A percentile compares a stretch with the other conserved stretches of the same genome.
These are phyloP conservation scores for Macaria liturata DNA, from an alignment of 2,888 invertebrate species.

Conservation along the genomic window DNA sequence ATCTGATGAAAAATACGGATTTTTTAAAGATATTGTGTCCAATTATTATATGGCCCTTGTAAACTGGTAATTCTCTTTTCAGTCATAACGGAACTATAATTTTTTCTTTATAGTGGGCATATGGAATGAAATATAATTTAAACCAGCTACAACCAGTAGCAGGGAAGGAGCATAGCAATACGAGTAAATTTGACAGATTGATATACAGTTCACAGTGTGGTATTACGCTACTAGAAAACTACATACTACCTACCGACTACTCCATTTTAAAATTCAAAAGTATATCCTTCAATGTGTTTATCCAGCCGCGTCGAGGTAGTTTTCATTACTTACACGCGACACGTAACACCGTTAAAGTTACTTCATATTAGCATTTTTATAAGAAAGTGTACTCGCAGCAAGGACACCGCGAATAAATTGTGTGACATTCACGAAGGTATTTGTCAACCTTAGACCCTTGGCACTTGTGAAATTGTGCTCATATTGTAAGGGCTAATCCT, in stretches of 20 bases:
- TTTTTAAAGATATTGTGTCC: no score
- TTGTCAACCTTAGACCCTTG: conserved; percentile 70
- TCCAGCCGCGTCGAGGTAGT: conserved; percentile 32
- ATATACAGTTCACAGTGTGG: not conserved
- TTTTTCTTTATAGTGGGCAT: no score
- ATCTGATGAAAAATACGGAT: conserved; percentile 17
- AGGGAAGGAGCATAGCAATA: not conserved
- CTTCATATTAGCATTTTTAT: conserved; percentile 75
- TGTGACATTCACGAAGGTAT: conserved; percentile 60
- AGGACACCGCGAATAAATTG: conserved; percentile 53
- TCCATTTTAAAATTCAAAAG: conserved; percentile 34
- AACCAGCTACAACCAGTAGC: no score
- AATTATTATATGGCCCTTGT: no score
- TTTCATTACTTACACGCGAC: conserved; percentile 36
- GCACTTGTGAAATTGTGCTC: conserved; percentile 76
- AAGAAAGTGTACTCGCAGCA: conserved; percentile 64
- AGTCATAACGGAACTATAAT: no score
- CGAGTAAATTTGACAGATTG: conserved; percentile 14
- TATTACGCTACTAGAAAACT: conserved; percentile 11
- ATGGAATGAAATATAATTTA: no score
- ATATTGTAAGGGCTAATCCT: conserved; percentile 81
- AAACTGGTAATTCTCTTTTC: no score
- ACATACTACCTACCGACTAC: conserved; percentile 25
- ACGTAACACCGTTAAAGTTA: conserved; percentile 60
- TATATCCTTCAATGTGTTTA: conserved; percentile 44